Conservation (phyloP, 2,797 vertebrate species). For the Capromys pilorides region DNA sequence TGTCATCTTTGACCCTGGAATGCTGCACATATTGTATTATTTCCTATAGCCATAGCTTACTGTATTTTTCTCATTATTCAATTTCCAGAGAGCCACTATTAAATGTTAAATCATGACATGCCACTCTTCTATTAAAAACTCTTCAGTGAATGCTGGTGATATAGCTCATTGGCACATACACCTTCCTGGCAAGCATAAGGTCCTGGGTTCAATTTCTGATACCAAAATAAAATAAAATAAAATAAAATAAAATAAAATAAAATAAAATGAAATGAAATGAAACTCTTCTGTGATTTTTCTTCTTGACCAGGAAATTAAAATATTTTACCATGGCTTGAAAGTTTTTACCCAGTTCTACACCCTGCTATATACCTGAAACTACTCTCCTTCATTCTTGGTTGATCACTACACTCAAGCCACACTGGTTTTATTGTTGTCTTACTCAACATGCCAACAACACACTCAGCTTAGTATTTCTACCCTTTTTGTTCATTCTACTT, state of each 20-base stretch:
- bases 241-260: no score
- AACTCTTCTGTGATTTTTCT: conserved; percentile 41
- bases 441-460: background rate
- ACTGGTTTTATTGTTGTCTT: background rate
- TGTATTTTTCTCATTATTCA: background rate
- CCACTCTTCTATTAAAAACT: background rate
- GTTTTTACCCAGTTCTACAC: background rate
- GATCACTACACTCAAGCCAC: background rate
- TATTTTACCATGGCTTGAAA: background rate
- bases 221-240: no score
- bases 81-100: background rate
- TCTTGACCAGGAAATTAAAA: conserved; percentile 26
- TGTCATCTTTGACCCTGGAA: background rate
- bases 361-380: background rate
- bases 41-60: background rate
- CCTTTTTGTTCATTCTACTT: background rate
- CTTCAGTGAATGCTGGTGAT: background rate
- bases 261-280: no score
- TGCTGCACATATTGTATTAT: background rate
- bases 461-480: background rate
- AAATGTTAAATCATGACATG: conserved; percentile 24
- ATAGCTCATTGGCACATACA: no score
- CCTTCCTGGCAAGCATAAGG: no score
- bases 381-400: background rate
- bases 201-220: no score